Evolutionary conservation across 2,888 invertebrate species (phyloP), one percentile per base, ranked within the genome.

Genomic region (Drosophila multiciliata): DNA sequence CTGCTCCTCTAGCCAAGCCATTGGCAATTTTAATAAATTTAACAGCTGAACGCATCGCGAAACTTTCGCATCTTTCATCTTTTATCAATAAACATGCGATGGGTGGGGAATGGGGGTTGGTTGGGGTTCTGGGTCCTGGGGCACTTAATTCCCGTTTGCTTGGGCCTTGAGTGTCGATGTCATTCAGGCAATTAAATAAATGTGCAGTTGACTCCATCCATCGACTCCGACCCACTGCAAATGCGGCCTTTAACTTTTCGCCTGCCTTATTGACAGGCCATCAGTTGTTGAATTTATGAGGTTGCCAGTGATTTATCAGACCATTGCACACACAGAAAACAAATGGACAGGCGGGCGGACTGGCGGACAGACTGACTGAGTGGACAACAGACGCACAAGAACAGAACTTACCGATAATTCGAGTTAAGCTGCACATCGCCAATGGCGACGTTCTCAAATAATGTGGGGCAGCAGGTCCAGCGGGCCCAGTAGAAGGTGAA

Each of bases 401-500:
- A 38, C 35, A 58, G 89, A 66, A 67, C 95, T 95, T 94, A 97
- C 96, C 96, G 96, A 94, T 98, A 98, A 93, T 97, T 96, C 79
- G 95, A 95, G 90, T 97, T 97, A 80, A 98, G 94, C 61, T 97
- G 96, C 64, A 96, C 96, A 88, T 95, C 95, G 80, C 96, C 96
- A 90, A 98, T 97, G 89, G 98, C 98, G 60, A 98, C 98, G 92
- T 97, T 98, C 93, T 98, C 98, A 93, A 97, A 97, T 62, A 96
- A 95, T 89, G 95, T 95, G 89, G 96, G 96, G 80, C 92, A 93
- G 84, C 96, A 97, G 92, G 96, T 96, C 91, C 92, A 92, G 83
- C 97, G 95, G 61, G 96, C 95, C 98, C 98, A 98, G 94, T 97
- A 98, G 93, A 96, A 97, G 63, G 97, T 97, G 83, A 96, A 96